Conservation (phyloP, 2,888 invertebrate species). For the Melolontha melolontha region DNA sequence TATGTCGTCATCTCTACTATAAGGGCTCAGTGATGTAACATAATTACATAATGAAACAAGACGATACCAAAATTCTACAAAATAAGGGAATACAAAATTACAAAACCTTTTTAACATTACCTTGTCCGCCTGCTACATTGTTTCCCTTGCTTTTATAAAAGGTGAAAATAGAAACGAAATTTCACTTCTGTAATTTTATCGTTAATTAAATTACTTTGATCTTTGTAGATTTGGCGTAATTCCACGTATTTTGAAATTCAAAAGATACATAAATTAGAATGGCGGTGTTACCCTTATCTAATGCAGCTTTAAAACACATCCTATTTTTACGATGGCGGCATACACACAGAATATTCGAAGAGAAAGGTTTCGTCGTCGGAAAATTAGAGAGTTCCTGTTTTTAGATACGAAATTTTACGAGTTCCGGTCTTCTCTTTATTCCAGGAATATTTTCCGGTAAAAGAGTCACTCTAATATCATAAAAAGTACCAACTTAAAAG, state of each 20-base stretch:
- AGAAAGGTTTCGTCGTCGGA: constrained; percentile 17
- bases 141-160: constrained; percentile 14
- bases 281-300: neutral
- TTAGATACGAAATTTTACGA: constrained; percentile 24
- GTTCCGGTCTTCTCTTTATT: constrained; percentile 24
- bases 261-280: constrained; percentile 26
- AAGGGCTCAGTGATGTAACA: constrained; percentile 16
- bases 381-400: constrained; percentile 28
- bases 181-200: constrained; percentile 35
- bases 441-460: constrained; percentile 26
- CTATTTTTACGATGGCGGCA: constrained; percentile 4
- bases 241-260: constrained; percentile 8
- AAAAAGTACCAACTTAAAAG: constrained; percentile 35
- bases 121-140: neutral
- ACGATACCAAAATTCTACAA: constrained; percentile 19
- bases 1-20: constrained; percentile 7
- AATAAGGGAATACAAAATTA: constrained; percentile 39
- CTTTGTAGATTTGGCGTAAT: constrained; percentile 13
- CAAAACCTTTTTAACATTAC: constrained; percentile 35
- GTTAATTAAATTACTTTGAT: constrained; percentile 41
- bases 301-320: neutral
- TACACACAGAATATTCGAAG: constrained; percentile 18
- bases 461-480: constrained; percentile 28
- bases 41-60: constrained; percentile 35
- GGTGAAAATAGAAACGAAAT: constrained; percentile 33